Conservation (phyloP, 1,140 invertebrate genomes). For the Dufourea novaeangliae region DNA sequence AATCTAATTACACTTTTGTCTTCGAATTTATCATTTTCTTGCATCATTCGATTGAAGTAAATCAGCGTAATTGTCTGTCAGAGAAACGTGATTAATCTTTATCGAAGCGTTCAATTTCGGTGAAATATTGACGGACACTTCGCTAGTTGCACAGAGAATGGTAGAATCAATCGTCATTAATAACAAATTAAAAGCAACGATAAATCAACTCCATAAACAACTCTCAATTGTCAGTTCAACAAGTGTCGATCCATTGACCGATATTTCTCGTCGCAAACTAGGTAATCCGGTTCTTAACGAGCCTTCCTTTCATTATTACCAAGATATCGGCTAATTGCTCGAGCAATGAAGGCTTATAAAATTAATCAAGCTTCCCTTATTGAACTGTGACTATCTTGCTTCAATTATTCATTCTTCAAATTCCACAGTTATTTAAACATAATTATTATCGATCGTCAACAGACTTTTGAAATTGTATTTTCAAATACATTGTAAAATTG, state of each 20-base stretch:
- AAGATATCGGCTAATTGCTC: conserved; percentile 26
- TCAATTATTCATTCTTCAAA: neutral
- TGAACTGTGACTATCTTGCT: neutral
- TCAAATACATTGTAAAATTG: neutral
- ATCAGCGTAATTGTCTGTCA: too few relatives aligned
- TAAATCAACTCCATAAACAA: conserved; percentile 18
- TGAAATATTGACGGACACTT: neutral
- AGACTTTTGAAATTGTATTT: neutral
- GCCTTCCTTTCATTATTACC: conserved; percentile 14
- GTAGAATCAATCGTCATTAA: neutral
- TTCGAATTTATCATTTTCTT: too few relatives aligned
- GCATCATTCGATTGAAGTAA: neutral
- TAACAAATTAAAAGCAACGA: neutral
- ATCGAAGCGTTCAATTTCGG: neutral
- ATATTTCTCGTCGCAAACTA: conserved; percentile 1
- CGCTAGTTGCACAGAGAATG: too few relatives aligned
- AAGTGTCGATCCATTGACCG: conserved; percentile 26
- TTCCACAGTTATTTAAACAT: neutral
- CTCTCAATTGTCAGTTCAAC: conserved; percentile 24
- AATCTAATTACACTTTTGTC: too few relatives aligned
- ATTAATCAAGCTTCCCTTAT: neutral
- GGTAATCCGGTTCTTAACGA: neutral
- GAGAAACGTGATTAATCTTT: too few relatives aligned
- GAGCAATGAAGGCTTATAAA: neutral
- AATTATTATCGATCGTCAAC: neutral